Evolutionary conservation across 2,888 invertebrate species (phyloP), one percentile per base, ranked within the genome.

Genomic region (Dasypolia templi): DNA sequence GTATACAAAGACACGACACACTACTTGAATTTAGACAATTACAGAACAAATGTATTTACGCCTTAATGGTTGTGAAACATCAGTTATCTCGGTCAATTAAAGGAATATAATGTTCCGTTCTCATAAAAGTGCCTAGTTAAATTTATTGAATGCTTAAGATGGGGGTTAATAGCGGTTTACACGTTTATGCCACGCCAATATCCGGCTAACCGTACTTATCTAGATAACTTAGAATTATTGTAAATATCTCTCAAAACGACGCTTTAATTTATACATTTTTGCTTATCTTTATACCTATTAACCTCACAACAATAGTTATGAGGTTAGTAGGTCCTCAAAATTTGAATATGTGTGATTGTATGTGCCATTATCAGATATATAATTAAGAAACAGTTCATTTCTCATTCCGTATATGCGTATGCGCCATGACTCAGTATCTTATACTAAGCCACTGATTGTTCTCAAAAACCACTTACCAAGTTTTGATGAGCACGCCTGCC

Each of bases 361-460:
- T 72, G 65, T 44, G 35, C 9, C 14, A 59, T 80, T 62, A 86
- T 80, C 75, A 84, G 77, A 58, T 72, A 66, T 71, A 75, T 86
- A 77, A 85, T 87, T 85, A 85, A 83, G 71, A 67, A 70, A 73
- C 71, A 22, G 72, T 84, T 81, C 76, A 83, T 77, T 86, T 79
- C 65, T 72, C 56, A 73, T 61, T 86, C 49, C 35, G 62, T 65
- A 67, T 72, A 63, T 66, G 68, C 67, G 61, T 58, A 69, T 75
- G 69, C 72, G 56, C 61, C 75, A 82, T 84, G 82, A 81, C 83
- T 86, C 76, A 79, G 82, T 80, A 72, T 65, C 59, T 73, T 75
- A 71, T 65, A 77, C 78, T 85, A 85, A 86, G 86, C 80, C 81
- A 79, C 75, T 88, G 77, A 86, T 88, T 84, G 84, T 87, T 73